phyloP scores from a whole-genome alignment of 1,140 invertebrate genomes.

The Solenopsis fugax region DNA sequence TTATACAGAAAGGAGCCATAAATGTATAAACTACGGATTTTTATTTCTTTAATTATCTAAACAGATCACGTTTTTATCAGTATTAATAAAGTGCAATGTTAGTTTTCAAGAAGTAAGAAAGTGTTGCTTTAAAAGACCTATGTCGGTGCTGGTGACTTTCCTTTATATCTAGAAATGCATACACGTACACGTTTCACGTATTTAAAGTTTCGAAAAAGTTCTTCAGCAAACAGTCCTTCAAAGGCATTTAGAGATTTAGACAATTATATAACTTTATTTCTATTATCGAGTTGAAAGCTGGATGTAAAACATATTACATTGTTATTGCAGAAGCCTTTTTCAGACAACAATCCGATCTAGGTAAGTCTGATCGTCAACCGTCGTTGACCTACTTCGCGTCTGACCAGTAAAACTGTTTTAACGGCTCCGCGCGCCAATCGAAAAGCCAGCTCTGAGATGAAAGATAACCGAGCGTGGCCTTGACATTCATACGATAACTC shows the following conservation, averaged over 20 bases:
- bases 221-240: neutral
- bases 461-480: slow-evolving; percentile 66
- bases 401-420: slow-evolving; percentile 31
- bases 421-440: slow-evolving; percentile 5
- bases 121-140: no score
- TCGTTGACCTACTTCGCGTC: slow-evolving; percentile 52
- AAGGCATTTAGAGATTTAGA: neutral
- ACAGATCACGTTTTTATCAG: no score
- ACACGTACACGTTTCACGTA: neutral
- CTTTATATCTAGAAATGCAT: no score
- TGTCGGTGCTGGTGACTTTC: no score
- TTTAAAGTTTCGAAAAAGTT: neutral
- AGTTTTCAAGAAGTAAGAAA: no score
- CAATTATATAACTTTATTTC: neutral
- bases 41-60: no score
- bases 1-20: no score
- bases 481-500: slow-evolving; percentile 73
- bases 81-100: no score
- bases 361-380: slow-evolving; percentile 37
- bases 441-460: slow-evolving; percentile 12
- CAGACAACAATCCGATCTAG: slow-evolving; percentile 27
- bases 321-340: neutral
- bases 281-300: neutral
- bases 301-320: neutral
- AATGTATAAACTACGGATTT: no score